phyloP scores from a whole-genome alignment of 2,888 invertebrate species.

The Heteromurus nitidus region DNA sequence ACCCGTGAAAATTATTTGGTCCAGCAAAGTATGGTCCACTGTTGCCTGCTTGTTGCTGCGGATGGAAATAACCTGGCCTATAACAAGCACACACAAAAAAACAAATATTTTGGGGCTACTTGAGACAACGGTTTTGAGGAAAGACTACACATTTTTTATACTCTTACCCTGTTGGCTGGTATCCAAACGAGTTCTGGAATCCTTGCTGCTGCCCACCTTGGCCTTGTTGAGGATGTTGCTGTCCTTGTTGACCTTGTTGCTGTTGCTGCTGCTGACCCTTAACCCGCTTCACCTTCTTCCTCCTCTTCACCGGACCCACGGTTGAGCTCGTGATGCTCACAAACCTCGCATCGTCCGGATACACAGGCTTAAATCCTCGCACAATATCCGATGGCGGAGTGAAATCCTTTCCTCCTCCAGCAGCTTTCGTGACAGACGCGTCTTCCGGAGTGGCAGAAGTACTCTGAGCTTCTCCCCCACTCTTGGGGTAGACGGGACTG shows the following conservation, averaged over 20 bases:
- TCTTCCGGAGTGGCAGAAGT: slow-evolving; percentile 49
- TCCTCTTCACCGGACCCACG: slow-evolving; percentile 41
- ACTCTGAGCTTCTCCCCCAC: slow-evolving; percentile 2
- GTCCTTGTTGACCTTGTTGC: slow-evolving; percentile 14
- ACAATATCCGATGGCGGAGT: slow-evolving; percentile 68
- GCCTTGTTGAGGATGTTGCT: slow-evolving; percentile 45
- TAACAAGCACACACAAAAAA: slow-evolving; percentile 4
- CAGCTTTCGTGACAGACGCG: slow-evolving; percentile 9
- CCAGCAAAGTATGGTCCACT: slow-evolving; percentile 44
- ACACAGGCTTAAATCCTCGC: slow-evolving; percentile 72
- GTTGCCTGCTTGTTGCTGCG: not conserved
- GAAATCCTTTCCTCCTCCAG: slow-evolving; percentile 53
- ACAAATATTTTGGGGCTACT: slow-evolving; percentile 28
- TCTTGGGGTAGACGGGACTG: slow-evolving; percentile 34
- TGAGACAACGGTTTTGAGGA: slow-evolving; percentile 51
- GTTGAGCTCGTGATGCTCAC: slow-evolving; percentile 70
- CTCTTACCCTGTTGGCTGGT: slow-evolving; percentile 53
- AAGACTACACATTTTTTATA: slow-evolving; percentile 13
- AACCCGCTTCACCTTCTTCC: slow-evolving; percentile 50
- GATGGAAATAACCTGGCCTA: slow-evolving; percentile 47
- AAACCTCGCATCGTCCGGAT: slow-evolving; percentile 71
- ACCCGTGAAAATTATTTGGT: slow-evolving; percentile 49
- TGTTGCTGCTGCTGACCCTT: slow-evolving; percentile 43
- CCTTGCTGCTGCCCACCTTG: slow-evolving; percentile 36
- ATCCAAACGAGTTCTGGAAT: slow-evolving; percentile 60